Percentiles rank a stretch among this genome's conserved stretches.
Evolutionary conservation across 2,797 vertebrate species (phyloP).

Genomic region (Eurystomus glaucurus): DNA sequence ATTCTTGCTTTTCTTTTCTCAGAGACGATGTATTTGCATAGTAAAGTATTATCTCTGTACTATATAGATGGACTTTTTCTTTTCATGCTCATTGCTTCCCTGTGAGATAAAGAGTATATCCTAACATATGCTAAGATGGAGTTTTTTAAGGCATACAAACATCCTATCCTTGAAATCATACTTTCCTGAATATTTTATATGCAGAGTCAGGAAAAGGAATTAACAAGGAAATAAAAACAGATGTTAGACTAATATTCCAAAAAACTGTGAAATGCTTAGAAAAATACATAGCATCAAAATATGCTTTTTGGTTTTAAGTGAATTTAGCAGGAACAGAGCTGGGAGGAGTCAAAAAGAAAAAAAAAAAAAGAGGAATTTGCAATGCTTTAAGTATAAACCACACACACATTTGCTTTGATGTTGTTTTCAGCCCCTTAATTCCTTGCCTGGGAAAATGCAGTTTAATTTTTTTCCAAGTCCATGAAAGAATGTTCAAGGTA

Average conservation of each 20-base stretch:
- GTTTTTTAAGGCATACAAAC: not conserved
- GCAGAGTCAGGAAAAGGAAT: constrained; percentile 46
- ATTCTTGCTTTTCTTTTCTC: not conserved
- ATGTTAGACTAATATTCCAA: constrained; percentile 30
- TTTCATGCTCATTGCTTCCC: not conserved
- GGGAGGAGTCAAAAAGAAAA: not conserved
- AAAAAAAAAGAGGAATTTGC: not conserved
- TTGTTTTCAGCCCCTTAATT: not conserved
- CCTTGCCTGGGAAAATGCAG: constrained; percentile 32
- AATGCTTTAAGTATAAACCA: not conserved
- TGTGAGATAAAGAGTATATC: not conserved
- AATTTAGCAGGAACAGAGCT: not conserved
- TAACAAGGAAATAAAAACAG: constrained; percentile 70
- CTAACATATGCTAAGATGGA: not conserved
- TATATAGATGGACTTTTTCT: not conserved
- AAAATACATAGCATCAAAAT: not conserved
- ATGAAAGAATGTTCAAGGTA: constrained; percentile 34
- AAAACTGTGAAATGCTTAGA: constrained; percentile 52
- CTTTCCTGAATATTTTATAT: constrained; percentile 42
- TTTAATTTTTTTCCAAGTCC: constrained; percentile 13
- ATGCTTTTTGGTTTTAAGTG: not conserved
- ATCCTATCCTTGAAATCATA: constrained; percentile 7
- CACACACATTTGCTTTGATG: constrained; percentile 31
- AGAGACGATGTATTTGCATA: not conserved
- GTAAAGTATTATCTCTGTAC: not conserved